Evolutionary conservation across 2,797 vertebrate genomes (phyloP), one percentile per base, ranked within the genome.

Genomic region (Acropternis orthonyx): DNA sequence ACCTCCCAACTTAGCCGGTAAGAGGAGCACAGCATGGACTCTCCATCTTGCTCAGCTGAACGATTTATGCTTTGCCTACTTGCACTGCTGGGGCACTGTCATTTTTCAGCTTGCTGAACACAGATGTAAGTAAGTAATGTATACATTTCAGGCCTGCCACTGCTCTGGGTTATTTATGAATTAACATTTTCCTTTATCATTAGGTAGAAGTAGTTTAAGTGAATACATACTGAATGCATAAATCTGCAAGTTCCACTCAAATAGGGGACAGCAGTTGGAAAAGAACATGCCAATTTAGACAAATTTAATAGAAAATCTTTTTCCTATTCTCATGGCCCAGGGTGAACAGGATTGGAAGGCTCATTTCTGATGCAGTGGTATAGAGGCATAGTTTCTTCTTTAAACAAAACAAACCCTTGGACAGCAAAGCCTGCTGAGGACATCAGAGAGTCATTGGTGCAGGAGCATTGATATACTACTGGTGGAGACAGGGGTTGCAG

Each of bases 161-260:
- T 15, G 61, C 74, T 95, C 71, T 58, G 75, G 92, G 89, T 97
- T 96, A 90, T 92, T 95, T 96, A 88, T 63, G 80, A 94, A 96
- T 96, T 94, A 86, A 87, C 72, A 63, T 89, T 95, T 95, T 88
- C 67, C 79, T 73, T 91, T 92, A 76, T 93, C 88, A 61, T 97
- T 93, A 91, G 61, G 82, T 85, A 63, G 34, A 61, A 86, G 77
- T 61, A 85, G 55, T 80, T 92, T 85, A 87, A 96, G 72, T 5
- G 14, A 91, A 87, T 76, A 44, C 32, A 34, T 44, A 73, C 44
- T 65, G 80, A 67, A 84, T 23, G 17, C 56, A 87, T 89, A 92
- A 95, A 90, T 85, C 92, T 95, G 77, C 44, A 82, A 67, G 19
- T n/a, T 49, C 46, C 9, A 26, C 68, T 95, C 72, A 63, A 88